Percentiles rank a stretch among this genome's conserved stretches.
Conservation (phyloP, 2,113 vertebrate species). For the Tapirus terrestris region DNA sequence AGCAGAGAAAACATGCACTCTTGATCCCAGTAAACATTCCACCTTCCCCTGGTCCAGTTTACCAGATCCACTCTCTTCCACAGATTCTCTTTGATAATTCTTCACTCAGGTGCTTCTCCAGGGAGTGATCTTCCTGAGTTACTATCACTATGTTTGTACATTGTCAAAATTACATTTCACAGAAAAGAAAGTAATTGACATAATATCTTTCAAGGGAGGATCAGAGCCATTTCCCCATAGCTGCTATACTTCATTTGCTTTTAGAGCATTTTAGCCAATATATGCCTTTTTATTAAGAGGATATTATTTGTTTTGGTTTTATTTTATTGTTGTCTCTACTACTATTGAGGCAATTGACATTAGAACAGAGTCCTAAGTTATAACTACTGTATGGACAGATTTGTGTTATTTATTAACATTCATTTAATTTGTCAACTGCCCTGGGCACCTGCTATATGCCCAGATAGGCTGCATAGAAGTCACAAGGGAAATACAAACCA, state of each 20-base stretch:
- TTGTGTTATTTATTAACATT: not conserved
- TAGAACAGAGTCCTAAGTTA: not conserved
- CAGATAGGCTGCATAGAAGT: not conserved
- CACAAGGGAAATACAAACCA: not conserved
- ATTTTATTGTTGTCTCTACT: not conserved
- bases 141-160: not conserved
- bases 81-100: not conserved
- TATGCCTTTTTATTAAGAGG: constrained; percentile 37
- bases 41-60: not conserved
- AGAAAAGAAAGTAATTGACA: constrained; percentile 41
- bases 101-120: not conserved
- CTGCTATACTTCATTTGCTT: not conserved
- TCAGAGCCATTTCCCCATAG: not conserved
- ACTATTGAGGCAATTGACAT: not conserved
- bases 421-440: not conserved
- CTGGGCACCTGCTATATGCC: not conserved
- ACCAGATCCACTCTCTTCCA: not conserved
- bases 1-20: not conserved
- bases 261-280: not conserved
- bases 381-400: not conserved
- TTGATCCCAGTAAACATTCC: not conserved
- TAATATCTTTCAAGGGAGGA: not conserved
- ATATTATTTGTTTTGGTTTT: constrained; percentile 9
- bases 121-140: not conserved
- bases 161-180: constrained; percentile 38